These are phyloP conservation scores for Fregetta grallaria DNA, from an alignment of 2,113 vertebrate species.

Conservation along the genomic window DNA sequence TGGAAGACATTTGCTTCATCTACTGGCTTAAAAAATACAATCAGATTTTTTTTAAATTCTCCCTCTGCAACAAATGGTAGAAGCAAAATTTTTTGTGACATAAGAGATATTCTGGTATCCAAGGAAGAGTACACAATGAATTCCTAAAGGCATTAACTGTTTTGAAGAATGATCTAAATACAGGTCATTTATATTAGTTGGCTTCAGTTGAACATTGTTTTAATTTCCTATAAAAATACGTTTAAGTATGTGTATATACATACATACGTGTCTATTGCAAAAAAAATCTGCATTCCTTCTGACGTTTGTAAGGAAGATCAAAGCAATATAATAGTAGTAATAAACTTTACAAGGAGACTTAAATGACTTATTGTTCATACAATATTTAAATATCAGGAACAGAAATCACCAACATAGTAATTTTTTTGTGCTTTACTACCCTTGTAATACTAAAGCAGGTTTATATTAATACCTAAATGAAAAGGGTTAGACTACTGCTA, in stretches of 20 bases:
- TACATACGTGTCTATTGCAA: not conserved
- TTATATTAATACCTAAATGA: conserved; percentile 10
- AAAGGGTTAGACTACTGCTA: not conserved
- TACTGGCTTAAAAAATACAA: not conserved
- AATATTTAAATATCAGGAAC: conserved; percentile 13
- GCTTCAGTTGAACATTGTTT: not conserved
- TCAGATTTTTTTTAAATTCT: not conserved
- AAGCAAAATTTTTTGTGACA: not conserved
- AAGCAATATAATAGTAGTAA: not conserved
- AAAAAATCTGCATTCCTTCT: not conserved
- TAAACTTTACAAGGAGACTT: not conserved
- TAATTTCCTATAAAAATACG: not conserved
- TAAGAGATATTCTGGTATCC: not conserved
- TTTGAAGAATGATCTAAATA: not conserved
- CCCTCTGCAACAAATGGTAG: not conserved
- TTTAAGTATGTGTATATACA: not conserved
- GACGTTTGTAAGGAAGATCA: not conserved
- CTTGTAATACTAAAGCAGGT: not conserved
- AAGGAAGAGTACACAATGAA: not conserved
- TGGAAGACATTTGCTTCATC: not conserved
- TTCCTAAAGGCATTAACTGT: not conserved
- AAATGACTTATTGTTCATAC: not conserved
- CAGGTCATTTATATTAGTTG: not conserved
- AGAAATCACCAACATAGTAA: not conserved
- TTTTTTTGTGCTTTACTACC: not conserved